Evolutionary conservation across 2,113 vertebrate species (phyloP).

Genomic region (Oncorhynchus clarkii): DNA sequence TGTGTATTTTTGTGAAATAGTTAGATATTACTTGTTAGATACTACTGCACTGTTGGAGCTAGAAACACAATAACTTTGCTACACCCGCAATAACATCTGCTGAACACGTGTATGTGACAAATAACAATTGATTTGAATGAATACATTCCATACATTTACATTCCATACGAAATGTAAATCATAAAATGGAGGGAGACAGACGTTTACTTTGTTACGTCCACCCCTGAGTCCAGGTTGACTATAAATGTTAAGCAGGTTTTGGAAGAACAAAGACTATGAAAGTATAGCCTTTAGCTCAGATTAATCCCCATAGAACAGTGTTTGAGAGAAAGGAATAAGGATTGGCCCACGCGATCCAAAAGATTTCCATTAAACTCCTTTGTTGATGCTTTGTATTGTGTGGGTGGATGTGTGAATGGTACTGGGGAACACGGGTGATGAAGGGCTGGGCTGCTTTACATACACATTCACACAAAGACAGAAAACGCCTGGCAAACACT

Average conservation of each 20-base stretch:
- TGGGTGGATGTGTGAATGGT: slow-evolving; percentile 16
- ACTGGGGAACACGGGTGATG: slow-evolving; percentile 29
- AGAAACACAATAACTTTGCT: too few relatives aligned
- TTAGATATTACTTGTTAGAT: too few relatives aligned
- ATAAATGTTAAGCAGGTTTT: slow-evolving; percentile 27
- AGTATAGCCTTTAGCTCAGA: slow-evolving; percentile 33
- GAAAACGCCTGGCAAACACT: neutral
- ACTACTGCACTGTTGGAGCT: too few relatives aligned
- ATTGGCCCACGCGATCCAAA: slow-evolving; percentile 50
- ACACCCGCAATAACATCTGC: too few relatives aligned
- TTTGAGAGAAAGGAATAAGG: slow-evolving; percentile 5
- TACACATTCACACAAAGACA: slow-evolving; percentile 7
- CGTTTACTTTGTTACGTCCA: too few relatives aligned
- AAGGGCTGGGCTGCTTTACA: slow-evolving; percentile 2
- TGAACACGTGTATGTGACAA: too few relatives aligned
- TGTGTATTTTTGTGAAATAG: too few relatives aligned
- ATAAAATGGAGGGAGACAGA: too few relatives aligned
- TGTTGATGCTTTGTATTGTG: slow-evolving; percentile 30
- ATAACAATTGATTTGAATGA: too few relatives aligned
- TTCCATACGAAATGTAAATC: too few relatives aligned
- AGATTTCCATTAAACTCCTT: slow-evolving; percentile 46
- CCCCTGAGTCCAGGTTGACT: slow-evolving; percentile 21
- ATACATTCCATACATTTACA: too few relatives aligned
- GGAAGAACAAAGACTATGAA: slow-evolving; percentile 32
- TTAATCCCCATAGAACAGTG: slow-evolving; percentile 53